Evolutionary conservation across 2,888 invertebrate species (phyloP).

Genomic region (Autographa gamma): DNA sequence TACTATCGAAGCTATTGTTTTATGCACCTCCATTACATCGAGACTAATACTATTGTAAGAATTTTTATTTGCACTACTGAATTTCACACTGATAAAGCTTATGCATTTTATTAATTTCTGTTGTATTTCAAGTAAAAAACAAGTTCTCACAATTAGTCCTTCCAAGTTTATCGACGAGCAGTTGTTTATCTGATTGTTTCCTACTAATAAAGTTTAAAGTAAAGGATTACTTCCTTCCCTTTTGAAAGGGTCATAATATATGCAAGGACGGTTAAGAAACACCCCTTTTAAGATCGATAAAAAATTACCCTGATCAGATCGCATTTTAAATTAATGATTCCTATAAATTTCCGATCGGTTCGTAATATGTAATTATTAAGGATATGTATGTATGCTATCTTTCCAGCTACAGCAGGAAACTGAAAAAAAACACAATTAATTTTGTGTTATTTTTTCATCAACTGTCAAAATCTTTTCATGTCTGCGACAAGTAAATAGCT

Average conservation of each 20-base stretch:
- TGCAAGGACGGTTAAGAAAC: conserved; percentile 32
- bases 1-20: too few relatives aligned
- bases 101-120: background rate
- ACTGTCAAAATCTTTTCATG: too few relatives aligned
- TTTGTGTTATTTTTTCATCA: too few relatives aligned
- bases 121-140: background rate
- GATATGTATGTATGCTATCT: background rate
- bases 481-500: too few relatives aligned
- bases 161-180: conserved; percentile 11
- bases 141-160: conserved; percentile 6
- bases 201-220: conserved; percentile 39
- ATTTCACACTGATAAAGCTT: background rate
- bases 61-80: background rate
- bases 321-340: conserved; percentile 33
- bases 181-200: conserved; percentile 39
- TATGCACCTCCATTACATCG: too few relatives aligned
- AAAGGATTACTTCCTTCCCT: conserved; percentile 34
- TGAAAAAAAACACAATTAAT: conserved; percentile 22
- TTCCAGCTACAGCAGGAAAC: background rate
- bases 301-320: conserved; percentile 20
- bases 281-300: conserved; percentile 52
- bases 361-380: conserved; percentile 29
- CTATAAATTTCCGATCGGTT: conserved; percentile 47
- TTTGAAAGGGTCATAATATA: conserved; percentile 31
- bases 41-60: too few relatives aligned